Base-by-base conservation (phyloP, 2,113 vertebrate species). In the Austrofundulus limnaeus region DNA sequence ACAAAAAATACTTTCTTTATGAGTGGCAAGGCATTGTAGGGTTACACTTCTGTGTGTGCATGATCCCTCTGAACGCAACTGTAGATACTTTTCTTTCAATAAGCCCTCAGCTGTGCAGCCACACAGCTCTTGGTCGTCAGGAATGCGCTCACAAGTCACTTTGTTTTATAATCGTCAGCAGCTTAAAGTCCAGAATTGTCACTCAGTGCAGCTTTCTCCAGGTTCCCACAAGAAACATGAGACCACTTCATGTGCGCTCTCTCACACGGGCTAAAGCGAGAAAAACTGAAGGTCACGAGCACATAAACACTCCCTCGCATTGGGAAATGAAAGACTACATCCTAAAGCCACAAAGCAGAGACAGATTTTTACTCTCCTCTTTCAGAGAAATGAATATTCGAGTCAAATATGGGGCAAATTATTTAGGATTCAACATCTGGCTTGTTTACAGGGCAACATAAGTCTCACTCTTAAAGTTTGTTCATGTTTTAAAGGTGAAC, bases 121-220 rank as follows among this genome's bases (percentile, higher is more conserved):
- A 20, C 78, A 54, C n/a, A 37, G 80, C 85, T 80, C 75, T 78
- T 42, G 77, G 71, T 67, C 74, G 47, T 68, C 46, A 61, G 76
- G 88, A 92, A 92, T 90, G 89, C 51, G 85, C 87, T 91, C 90
- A 49, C 43, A n/a, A 90, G 91, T 91, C 91, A 91, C 86, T 87
- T 88, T 88, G n/a, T n/a, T 34, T 90, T 82, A 75, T 81, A 79
- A 84, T 81, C 49, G 72, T 86, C 85, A 82, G 82, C 87, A 75
- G 50, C 56, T 70, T 48, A 73, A 77, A 78, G 46, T 59, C 63
- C 70, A 69, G 54, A 82, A 74, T 81, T 31, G 54, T 74, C 68
- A n/a, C 52, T 66, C 67, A 54, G 58, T 23, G 78, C 38, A 42
- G 78, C 78, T 75, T 66, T 79, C 56, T 67, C 61, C 66, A 20